These are phyloP conservation scores for Erpornis zantholeuca DNA, from an alignment of 2,113 vertebrate genomes.

Conservation along the genomic window DNA sequence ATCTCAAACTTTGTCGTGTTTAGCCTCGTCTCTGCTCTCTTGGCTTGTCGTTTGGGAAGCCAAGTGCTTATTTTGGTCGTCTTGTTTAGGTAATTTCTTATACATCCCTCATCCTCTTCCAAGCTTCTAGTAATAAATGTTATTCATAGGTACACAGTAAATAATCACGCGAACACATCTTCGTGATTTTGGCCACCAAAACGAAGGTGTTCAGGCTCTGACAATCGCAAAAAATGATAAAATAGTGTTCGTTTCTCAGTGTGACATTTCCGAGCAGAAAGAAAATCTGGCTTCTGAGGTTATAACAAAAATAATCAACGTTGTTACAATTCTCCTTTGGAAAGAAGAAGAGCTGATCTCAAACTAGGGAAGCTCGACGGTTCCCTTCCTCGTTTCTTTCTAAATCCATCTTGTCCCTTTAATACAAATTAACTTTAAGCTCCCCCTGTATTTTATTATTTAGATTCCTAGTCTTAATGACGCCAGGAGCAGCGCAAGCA, in stretches of 20 bases:
- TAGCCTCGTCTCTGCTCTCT: neutral
- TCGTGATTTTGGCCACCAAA: neutral
- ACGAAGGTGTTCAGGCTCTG: neutral
- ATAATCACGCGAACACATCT: neutral
- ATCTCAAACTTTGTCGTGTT: neutral
- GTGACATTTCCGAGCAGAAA: neutral
- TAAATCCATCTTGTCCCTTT: slow-evolving; percentile 47
- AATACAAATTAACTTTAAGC: slow-evolving; percentile 59
- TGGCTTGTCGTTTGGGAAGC: neutral
- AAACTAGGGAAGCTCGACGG: neutral
- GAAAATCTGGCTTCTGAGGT: neutral
- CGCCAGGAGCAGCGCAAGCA: slow-evolving; percentile 59
- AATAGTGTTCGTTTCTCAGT: neutral
- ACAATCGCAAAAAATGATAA: neutral
- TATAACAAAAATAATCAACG: neutral
- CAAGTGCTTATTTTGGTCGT: neutral
- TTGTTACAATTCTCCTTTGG: neutral
- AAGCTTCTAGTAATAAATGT: neutral
- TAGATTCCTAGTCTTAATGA: slow-evolving; percentile 65
- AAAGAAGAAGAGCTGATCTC: neutral
- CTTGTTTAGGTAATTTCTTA: neutral
- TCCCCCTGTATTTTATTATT: slow-evolving; percentile 61
- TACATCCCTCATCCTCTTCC: neutral
- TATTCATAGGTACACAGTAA: neutral
- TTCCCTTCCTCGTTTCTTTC: neutral